A percentile compares a stretch with the other conserved stretches of the same genome.
Evolutionary conservation across 2,888 invertebrate species (phyloP).

Genomic region (Linyphia triangularis): DNA sequence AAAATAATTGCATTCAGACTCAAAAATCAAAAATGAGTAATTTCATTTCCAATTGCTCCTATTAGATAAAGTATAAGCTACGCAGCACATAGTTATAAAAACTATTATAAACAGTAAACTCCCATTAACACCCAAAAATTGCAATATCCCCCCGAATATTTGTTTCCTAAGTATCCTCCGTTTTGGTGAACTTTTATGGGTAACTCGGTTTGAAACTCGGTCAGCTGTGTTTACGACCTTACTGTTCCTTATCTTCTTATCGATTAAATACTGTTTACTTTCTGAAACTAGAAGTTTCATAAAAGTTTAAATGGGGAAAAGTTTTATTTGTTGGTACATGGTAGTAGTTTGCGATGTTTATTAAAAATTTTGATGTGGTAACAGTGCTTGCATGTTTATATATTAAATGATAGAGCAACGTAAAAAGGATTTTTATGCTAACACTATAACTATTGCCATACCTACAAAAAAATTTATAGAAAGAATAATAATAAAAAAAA

Average conservation of each 20-base stretch:
- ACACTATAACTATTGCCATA: no score
- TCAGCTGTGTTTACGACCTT: constrained; percentile 52
- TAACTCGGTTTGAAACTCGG: neutral
- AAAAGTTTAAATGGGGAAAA: neutral
- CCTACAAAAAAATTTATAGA: no score
- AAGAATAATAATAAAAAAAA: no score
- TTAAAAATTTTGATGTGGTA: neutral
- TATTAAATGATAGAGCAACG: neutral
- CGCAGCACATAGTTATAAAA: neutral
- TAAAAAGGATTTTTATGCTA: neutral
- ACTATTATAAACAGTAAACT: constrained; percentile 52
- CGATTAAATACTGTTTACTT: constrained; percentile 41
- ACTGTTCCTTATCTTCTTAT: constrained; percentile 20
- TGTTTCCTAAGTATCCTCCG: constrained; percentile 45
- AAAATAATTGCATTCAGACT: no score
- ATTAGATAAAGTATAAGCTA: no score
- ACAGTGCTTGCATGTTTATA: neutral
- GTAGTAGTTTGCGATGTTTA: neutral
- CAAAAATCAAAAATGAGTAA: no score
- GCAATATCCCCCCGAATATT: constrained; percentile 46
- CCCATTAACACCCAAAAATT: constrained; percentile 26
- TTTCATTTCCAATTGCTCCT: no score
- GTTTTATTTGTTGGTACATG: neutral
- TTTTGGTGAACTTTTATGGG: constrained; percentile 36
- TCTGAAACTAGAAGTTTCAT: neutral